A percentile compares a stretch with the other conserved stretches of the same genome.
Conservation (phyloP, 1,140 invertebrate species). For the Phortica variegata region DNA sequence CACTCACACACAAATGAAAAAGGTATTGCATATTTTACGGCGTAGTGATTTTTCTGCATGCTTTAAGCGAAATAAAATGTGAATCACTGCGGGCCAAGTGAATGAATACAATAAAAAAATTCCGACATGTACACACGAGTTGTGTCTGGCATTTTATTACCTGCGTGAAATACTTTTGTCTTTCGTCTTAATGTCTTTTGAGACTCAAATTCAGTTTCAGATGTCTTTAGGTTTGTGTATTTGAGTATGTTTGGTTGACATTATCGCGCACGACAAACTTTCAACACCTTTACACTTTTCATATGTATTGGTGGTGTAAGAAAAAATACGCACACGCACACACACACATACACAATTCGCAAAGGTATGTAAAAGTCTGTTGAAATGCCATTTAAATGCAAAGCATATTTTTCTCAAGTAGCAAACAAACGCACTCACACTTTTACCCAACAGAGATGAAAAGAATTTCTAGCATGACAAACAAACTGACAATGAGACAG, state of each 20-base stretch:
- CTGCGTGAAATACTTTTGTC: not conserved
- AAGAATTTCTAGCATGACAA: not conserved
- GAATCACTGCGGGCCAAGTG: no score
- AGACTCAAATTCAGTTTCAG: conserved; percentile 37
- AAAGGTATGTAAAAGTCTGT: not conserved
- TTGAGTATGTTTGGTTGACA: no score
- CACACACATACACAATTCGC: not conserved
- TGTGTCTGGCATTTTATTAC: conserved; percentile 50
- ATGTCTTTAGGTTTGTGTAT: conserved; percentile 51
- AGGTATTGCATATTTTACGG: conserved; percentile 21
- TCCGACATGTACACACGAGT: conserved; percentile 45
- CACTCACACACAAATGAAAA: conserved; percentile 2
- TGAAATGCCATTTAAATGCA: conserved; percentile 42
- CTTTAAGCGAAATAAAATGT: no score
- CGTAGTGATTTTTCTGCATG: no score
- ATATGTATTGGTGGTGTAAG: conserved; percentile 14
- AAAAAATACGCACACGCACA: not conserved
- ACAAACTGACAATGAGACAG: no score
- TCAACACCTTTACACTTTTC: no score
- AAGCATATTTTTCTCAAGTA: conserved; percentile 36
- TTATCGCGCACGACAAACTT: no score
- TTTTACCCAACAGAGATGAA: no score
- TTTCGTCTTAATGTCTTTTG: no score
- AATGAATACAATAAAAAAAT: conserved; percentile 55
- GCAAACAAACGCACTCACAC: conserved; percentile 11